phyloP scores from a whole-genome alignment of 1,140 invertebrate species.

The Leptopilina boulardi region DNA sequence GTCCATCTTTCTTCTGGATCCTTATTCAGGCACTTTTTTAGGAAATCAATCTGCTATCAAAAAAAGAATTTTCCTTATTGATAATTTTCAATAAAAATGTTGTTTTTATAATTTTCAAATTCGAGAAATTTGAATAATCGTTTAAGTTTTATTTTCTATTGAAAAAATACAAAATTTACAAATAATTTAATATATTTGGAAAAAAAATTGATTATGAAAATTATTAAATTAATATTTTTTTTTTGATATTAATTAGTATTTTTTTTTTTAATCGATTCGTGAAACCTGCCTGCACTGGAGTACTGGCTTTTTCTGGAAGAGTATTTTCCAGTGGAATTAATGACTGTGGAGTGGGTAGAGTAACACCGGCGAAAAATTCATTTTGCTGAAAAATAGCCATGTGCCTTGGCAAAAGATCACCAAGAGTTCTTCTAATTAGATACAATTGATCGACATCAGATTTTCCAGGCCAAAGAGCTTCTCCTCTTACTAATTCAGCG shows the following conservation, averaged over 20 bases:
- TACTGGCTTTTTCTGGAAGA: constrained; percentile 83
- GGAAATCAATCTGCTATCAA: constrained; percentile 83
- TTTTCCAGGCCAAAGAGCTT: constrained; percentile 97
- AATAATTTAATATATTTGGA: no score
- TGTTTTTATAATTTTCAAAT: no score
- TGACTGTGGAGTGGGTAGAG: constrained; percentile 92
- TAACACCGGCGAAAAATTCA: constrained; percentile 95
- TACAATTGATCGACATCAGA: constrained; percentile 99
- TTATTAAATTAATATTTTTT: no score
- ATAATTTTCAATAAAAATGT: neutral
- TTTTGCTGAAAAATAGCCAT: constrained; percentile 97
- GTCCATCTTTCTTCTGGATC: constrained; percentile 94
- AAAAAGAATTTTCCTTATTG: constrained; percentile 31
- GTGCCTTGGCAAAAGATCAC: constrained; percentile 94
- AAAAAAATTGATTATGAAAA: no score
- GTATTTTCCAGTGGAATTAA: constrained; percentile 89
- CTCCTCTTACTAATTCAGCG: constrained; percentile 96
- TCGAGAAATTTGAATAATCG: no score
- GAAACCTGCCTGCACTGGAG: constrained; percentile 72
- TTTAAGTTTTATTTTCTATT: no score
- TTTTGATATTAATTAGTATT: neutral
- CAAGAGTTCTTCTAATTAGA: constrained; percentile 92
- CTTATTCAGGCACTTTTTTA: constrained; percentile 96
- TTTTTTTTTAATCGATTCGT: neutral
- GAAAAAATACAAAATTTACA: no score